Base-by-base conservation (phyloP, 2,113 vertebrate species). In the Seriola dumerili region DNA sequence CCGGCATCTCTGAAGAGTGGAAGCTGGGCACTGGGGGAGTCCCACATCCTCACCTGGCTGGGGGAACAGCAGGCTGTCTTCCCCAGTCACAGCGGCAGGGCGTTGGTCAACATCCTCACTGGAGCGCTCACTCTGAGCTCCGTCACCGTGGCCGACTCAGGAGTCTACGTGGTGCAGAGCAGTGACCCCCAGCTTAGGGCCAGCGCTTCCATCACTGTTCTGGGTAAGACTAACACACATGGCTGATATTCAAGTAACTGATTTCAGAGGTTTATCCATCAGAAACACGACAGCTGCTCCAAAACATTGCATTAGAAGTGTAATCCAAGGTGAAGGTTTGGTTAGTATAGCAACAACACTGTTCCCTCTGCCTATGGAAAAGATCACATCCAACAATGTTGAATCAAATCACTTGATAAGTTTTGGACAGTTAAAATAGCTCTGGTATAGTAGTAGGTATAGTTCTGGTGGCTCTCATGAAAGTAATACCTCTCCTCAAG, bases 81-180 rank as follows among this genome's bases (percentile, higher is more conserved):
- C 36, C 52, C 77, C 16, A 70, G 42, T 46, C 54, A 92, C 68
- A 80, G 0, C 0, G 82, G 82, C 83, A 88, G 91, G 42, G 89
- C 72, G 0, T 75, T 69, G 0, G 83, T 93, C 19, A 67, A 91
- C 32, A 16, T 76, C 70, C 40, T 54, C 76, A 91, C 64, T 3
- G 88, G 89, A 36, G 82, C 72, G 0, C 91, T 94, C n/a, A 85
- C 63, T 3, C 76, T 95, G 74, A 87, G 0, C 38, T 85, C 82
- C 0, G 16, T 91, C 64, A 85, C 42, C 0, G 48, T 87, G 63
- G 77, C 46, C 0, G 92, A 94, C 81, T 88, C 91, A 2, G 94
- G 93, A 16, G 58, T 87, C 48, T 94, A 92, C 57, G 4, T 11
- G 4, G 50, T 93, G 57, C 72, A 88, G 72, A 78, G 88, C 59